A percentile compares a stretch with the other conserved stretches of the same genome.
Evolutionary conservation across 2,113 vertebrate genomes (phyloP).

Genomic region (Channa argus): DNA sequence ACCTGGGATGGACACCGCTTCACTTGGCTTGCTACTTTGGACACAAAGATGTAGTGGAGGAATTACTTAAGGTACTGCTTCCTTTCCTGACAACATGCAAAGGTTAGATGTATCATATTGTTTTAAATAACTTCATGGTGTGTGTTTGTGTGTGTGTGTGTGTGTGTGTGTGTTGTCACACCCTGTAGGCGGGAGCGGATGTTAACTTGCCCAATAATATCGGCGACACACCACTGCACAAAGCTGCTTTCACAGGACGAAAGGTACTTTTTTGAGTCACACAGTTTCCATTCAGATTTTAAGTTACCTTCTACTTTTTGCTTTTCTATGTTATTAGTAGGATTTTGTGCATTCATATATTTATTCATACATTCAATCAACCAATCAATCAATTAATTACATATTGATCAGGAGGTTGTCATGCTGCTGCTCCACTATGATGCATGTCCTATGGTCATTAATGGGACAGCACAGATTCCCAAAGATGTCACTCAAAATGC

Average conservation of each 20-base stretch:
- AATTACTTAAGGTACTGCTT: conserved; percentile 88
- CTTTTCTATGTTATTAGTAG: conserved; percentile 18
- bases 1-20: conserved; percentile 96
- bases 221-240: conserved; percentile 94
- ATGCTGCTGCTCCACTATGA: conserved; percentile 92
- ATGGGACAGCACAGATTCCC: conserved; percentile 93
- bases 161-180: conserved; percentile 15
- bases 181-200: conserved; percentile 89
- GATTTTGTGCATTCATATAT: conserved; percentile 46
- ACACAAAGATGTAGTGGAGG: conserved; percentile 91
- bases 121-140: neutral
- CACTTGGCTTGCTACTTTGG: conserved; percentile 98
- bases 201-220: conserved; percentile 93
- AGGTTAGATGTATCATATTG: neutral
- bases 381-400: conserved; percentile 46
- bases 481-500: conserved; percentile 91
- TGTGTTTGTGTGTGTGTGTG: conserved; percentile 9
- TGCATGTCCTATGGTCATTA: conserved; percentile 91
- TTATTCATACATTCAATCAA: conserved; percentile 41
- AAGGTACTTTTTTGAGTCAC: conserved; percentile 81
- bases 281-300: neutral
- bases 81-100: neutral
- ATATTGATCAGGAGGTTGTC: conserved; percentile 89
- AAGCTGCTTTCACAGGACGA: conserved; percentile 95
- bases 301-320: neutral